Evolutionary conservation across 1,140 invertebrate species (phyloP).

Genomic region (Dryas iulia): DNA sequence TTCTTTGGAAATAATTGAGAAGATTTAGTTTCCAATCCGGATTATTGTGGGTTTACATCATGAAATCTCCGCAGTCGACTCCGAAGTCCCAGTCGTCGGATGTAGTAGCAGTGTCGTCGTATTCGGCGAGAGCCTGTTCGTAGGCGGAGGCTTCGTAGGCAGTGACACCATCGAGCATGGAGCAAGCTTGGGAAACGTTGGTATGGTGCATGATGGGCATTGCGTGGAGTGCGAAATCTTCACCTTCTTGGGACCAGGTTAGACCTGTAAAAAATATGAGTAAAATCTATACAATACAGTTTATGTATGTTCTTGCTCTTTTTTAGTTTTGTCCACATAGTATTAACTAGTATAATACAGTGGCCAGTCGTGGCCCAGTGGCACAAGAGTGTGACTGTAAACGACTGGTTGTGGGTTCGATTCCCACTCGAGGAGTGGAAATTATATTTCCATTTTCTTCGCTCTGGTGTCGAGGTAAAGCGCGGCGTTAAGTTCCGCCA

Average conservation of each 20-base stretch:
- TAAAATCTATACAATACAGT: neutral
- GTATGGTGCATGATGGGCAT: conserved; percentile 82
- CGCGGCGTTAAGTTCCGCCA: too few species aligned
- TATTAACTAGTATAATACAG: too few species aligned
- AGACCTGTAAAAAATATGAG: conserved; percentile 62
- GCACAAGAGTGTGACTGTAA: too few species aligned
- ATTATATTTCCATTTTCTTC: too few species aligned
- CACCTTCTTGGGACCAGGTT: conserved; percentile 83
- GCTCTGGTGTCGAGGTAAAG: too few species aligned
- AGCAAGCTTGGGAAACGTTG: conserved; percentile 80
- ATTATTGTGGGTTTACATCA: conserved; percentile 75
- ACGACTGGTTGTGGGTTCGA: too few species aligned
- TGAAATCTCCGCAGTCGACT: conserved; percentile 83
- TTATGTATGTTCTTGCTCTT: too few species aligned
- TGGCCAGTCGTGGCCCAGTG: too few species aligned
- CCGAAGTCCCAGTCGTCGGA: conserved; percentile 83
- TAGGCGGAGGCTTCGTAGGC: conserved; percentile 82
- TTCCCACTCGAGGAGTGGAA: too few species aligned
- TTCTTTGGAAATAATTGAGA: neutral
- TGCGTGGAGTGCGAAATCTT: conserved; percentile 82
- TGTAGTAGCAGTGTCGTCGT: conserved; percentile 80
- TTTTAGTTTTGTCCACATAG: too few species aligned
- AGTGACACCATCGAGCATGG: conserved; percentile 80
- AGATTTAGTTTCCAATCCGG: neutral
- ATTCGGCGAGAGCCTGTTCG: conserved; percentile 81